Evolutionary conservation across 2,888 invertebrate species (phyloP).

Genomic region (Drepana falcataria): DNA sequence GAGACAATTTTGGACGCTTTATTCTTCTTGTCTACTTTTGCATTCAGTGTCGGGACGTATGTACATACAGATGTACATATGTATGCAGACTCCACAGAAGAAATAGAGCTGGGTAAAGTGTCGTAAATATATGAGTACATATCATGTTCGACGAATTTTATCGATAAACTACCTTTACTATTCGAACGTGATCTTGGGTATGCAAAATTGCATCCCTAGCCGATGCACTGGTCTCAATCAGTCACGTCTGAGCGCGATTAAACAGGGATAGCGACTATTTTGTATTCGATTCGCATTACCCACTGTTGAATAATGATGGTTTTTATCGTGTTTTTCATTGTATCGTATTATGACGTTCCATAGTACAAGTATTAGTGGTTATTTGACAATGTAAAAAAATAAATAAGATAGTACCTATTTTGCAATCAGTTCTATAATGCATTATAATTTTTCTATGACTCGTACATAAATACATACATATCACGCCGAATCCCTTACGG

Average conservation of each 20-base stretch:
- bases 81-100: too few species aligned
- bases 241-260: slow-evolving; percentile 31
- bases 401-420: too few species aligned
- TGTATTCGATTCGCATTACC: background rate
- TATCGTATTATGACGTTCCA: background rate
- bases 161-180: slow-evolving; percentile 35
- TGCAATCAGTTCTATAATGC: too few species aligned
- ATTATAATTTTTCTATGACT: too few species aligned
- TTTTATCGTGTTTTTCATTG: background rate
- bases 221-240: slow-evolving; percentile 43
- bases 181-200: slow-evolving; percentile 48
- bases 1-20: too few species aligned
- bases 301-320: background rate
- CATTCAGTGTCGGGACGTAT: too few species aligned
- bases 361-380: too few species aligned
- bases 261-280: background rate
- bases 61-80: too few species aligned
- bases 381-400: too few species aligned
- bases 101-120: background rate
- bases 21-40: too few species aligned
- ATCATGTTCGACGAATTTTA: slow-evolving; percentile 3
- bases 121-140: background rate
- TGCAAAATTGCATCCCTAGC: slow-evolving; percentile 53
- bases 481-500: too few species aligned
- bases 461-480: too few species aligned